phyloP scores from a whole-genome alignment of 2,888 invertebrate genomes.

The Herminia tarsipennalis region DNA sequence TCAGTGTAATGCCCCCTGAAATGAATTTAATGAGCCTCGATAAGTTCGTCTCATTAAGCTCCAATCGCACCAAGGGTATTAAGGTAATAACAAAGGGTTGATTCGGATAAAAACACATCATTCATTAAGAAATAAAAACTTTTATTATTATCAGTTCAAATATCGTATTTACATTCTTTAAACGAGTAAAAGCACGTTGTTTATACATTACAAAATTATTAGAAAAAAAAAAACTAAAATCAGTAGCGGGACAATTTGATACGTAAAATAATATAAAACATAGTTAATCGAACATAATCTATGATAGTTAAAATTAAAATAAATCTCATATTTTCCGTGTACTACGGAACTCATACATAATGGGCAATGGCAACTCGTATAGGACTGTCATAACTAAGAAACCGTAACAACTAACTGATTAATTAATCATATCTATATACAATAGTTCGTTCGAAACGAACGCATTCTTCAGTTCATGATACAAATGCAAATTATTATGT shows the following conservation, averaged over 20 bases:
- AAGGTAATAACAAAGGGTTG: too few relatives aligned
- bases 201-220: conserved; percentile 71
- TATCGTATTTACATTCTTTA: conserved; percentile 85
- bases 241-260: conserved; percentile 65
- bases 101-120: conserved; percentile 47
- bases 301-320: conserved; percentile 61
- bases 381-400: conserved; percentile 63
- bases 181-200: conserved; percentile 84
- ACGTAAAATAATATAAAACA: conserved; percentile 65
- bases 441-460: conserved; percentile 41
- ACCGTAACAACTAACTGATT: conserved; percentile 52
- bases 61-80: not conserved
- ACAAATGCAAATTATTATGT: conserved; percentile 63
- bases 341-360: conserved; percentile 52
- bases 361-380: conserved; percentile 70
- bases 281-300: conserved; percentile 62
- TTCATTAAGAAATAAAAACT: conserved; percentile 84
- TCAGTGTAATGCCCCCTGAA: too few relatives aligned
- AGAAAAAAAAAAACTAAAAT: conserved; percentile 54
- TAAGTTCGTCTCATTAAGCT: conserved; percentile 17
- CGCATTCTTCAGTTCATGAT: conserved; percentile 39
- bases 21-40: conserved; percentile 16
- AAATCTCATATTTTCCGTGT: conserved; percentile 64
- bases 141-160: conserved; percentile 87
- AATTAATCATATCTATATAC: conserved; percentile 44